Conservation (phyloP, 2,113 vertebrate species). For the Synchiropus splendidus region DNA sequence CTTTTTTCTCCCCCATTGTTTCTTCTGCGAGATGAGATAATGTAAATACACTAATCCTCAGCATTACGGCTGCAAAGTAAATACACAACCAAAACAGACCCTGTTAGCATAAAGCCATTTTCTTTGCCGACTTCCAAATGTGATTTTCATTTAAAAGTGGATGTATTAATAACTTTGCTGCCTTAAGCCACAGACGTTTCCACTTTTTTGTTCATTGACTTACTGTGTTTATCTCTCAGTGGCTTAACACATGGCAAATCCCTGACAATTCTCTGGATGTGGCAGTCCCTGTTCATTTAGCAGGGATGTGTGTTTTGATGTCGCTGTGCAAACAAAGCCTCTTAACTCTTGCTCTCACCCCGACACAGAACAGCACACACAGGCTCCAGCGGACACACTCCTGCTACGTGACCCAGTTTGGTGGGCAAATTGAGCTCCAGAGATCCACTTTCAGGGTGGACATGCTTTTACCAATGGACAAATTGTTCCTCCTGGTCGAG, state of each 20-base stretch:
- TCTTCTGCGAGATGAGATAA: conserved; percentile 24
- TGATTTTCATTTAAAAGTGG: neutral
- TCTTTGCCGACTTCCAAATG: neutral
- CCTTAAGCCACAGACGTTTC: no score
- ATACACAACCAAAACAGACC: conserved; percentile 8
- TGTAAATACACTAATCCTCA: conserved; percentile 27
- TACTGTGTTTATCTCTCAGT: conserved; percentile 14
- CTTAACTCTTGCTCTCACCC: conserved; percentile 17
- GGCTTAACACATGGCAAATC: conserved; percentile 28
- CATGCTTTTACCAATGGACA: conserved; percentile 8
- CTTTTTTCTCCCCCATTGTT: conserved; percentile 29
- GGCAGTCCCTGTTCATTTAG: conserved; percentile 4
- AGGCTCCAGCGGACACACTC: conserved; percentile 3
- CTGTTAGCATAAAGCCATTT: conserved; percentile 9
- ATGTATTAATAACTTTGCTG: no score
- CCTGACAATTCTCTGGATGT: conserved; percentile 22
- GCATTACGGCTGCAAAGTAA: conserved; percentile 28
- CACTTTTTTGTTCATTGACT: neutral
- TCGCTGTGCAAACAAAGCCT: conserved; percentile 26
- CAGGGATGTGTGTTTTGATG: conserved; percentile 20
- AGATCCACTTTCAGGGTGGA: conserved; percentile 3
- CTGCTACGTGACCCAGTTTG: conserved; percentile 24
- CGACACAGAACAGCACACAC: conserved; percentile 5
- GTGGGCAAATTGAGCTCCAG: conserved; percentile 21
- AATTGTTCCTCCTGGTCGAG: neutral